These are phyloP conservation scores for Plagiodera versicolora DNA, from an alignment of 2,888 invertebrate genomes.

Conservation along the genomic window DNA sequence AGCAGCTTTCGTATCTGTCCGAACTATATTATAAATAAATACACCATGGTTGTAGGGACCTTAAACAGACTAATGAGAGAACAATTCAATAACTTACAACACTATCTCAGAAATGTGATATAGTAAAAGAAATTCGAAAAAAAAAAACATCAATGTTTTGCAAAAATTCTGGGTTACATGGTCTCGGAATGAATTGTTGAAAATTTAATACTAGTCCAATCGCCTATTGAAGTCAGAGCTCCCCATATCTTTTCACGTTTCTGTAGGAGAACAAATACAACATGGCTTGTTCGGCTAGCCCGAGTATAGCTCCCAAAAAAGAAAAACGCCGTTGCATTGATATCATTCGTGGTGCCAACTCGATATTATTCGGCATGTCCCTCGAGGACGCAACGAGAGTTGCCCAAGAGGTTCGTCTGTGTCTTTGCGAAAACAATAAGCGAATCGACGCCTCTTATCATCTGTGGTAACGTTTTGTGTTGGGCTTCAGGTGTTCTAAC, in stretches of 20 bases:
- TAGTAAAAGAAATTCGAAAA: too few species aligned
- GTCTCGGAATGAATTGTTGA: too few species aligned
- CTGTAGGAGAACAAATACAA: conserved; percentile 36
- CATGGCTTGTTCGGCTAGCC: conserved; percentile 31
- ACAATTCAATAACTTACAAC: too few species aligned
- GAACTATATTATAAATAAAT: too few species aligned
- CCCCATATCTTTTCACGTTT: conserved; percentile 7
- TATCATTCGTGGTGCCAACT: conserved; percentile 40
- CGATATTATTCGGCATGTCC: conserved; percentile 43
- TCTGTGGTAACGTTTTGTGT: conserved; percentile 35
- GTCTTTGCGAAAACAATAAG: conserved; percentile 6
- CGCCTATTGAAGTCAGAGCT: neutral
- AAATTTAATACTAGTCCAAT: neutral
- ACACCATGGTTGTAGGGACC: too few species aligned
- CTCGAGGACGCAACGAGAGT: conserved; percentile 41
- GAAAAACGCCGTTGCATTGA: conserved; percentile 39
- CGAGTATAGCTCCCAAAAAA: conserved; percentile 33
- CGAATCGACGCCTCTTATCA: conserved; percentile 15
- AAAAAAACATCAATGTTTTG: too few species aligned
- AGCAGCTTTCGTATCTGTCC: too few species aligned
- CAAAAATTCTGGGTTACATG: too few species aligned
- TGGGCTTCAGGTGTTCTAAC: conserved; percentile 26
- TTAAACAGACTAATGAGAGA: too few species aligned
- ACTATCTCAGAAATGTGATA: too few species aligned
- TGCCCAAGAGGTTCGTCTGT: conserved; percentile 40